phyloP scores from a whole-genome alignment of 2,888 invertebrate species.

The Torymus auratus region DNA sequence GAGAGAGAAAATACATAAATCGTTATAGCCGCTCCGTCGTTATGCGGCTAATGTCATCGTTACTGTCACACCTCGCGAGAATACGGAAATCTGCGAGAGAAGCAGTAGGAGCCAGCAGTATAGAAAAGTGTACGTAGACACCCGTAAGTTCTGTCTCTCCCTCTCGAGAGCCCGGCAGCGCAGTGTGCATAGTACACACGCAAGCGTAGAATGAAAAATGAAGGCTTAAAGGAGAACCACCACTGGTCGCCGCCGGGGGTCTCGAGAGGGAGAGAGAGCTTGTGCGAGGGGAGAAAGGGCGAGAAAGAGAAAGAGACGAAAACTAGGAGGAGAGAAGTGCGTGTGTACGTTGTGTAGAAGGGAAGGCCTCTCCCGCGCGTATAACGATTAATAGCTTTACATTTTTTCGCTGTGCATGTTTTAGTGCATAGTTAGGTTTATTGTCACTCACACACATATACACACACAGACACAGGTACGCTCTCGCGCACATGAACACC shows the following conservation, averaged over 20 bases:
- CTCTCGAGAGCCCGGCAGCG: not conserved
- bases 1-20: too few species aligned
- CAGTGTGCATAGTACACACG: not conserved
- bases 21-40: too few species aligned
- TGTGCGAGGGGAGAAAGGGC: not conserved
- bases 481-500: too few species aligned
- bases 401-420: conserved; percentile 70
- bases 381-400: conserved; percentile 33
- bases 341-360: conserved; percentile 1
- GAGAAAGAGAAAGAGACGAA: conserved; percentile 18
- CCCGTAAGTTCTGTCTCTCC: not conserved
- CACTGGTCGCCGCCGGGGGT: not conserved
- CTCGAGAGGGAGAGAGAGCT: conserved; percentile 30
- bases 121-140: not conserved
- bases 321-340: not conserved
- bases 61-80: too few species aligned
- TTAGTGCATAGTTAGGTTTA: conserved; percentile 74
- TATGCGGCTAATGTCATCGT: too few species aligned
- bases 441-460: conserved; percentile 7
- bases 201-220: conserved; percentile 22
- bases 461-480: too few species aligned
- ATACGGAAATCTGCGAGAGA: too few species aligned
- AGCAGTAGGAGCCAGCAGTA: too few species aligned
- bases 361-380: not conserved
- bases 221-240: conserved; percentile 2